Evolutionary conservation across 1,140 invertebrate genomes (phyloP), one percentile per base, ranked within the genome.

Genomic region (Sitophilus oryzae): DNA sequence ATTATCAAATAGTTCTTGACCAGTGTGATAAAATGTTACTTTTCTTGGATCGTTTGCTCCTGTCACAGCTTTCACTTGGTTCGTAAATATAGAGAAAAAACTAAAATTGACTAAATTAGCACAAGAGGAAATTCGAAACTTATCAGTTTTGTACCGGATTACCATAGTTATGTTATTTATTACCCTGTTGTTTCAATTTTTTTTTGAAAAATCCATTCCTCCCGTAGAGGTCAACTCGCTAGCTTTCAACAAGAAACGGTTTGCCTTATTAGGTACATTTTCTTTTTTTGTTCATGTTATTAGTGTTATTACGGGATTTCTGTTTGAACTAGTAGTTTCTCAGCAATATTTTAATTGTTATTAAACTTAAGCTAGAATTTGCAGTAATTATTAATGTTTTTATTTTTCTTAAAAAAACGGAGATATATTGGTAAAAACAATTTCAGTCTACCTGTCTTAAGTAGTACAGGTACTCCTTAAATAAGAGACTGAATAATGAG

Each of bases 11-110:
- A 14, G 40, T 40, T 15, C 9, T 30, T 46, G 48, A 36, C 23
- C 41, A 2, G 25, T 43, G 53, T 50, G 15, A 10, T 3, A 42
- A 50, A 43, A 3, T 30, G 8, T 37, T 45, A 51, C 57, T 34
- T 42, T 34, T 23, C 45, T 59, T 47, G 50, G 45, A 65, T 61
- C 61, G 61, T 66, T 59, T 66, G 61, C 58, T 60, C 56, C 53
- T 63, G 62, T 64, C 61, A 62, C 61, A 60, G 61, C 63, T 66
- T 65, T 65, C 63, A 65, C 63, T 66, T 52, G 52, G 53, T 56
- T 60, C 47, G 56, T 58, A 66, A 63, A 66, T 63, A 66, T 62
- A 57, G 56, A 58, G 58, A 63, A 65, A 63, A 61, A 53, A 58
- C 43, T 55, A 52, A 61, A 63, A 65, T 57, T 48, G 55, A 47